Evolutionary conservation across 1,140 invertebrate genomes (phyloP), one percentile per base, ranked within the genome.

Genomic region (Anastrepha obliqua): DNA sequence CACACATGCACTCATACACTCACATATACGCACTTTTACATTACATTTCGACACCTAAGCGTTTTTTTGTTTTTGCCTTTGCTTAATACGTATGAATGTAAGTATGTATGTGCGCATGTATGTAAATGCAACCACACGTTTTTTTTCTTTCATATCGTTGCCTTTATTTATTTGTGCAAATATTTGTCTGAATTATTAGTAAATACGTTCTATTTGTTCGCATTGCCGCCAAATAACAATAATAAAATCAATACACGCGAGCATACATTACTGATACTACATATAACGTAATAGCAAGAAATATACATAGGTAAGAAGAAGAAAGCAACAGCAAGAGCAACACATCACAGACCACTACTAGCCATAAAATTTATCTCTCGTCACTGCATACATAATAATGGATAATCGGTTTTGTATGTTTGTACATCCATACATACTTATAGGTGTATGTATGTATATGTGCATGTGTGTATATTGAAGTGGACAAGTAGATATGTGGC

Each of bases 361-460:
- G 44, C 39, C 70, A 74, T n/a, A 74, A 74, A 15, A 47, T 74
- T 51, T n/a, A 70, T 42, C 65, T 39, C 20, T 3, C 20, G 44
- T 44, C 70, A 74, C 2, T n/a, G 70, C 70, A 17, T 74, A 74
- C 47, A 47, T 74, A 74, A 74, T 74, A 74, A 74, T 74, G 70
- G 70, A 74, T 74, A 74, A 74, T 74, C 44, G 44, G n/a, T 74
- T 42, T 70, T 29, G 29, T 29, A 29, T 29, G 29, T 29, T 29
- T 29, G 29, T 29, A 29, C 29, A 29, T 29, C 4, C 15, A 15
- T 74, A 7, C 29, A 42, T 9, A 67, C 13, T 67, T 67, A 20
- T 29, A 1, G 7, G 65, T 51, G 42, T 29, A 74, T 11, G 47
- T 2, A 74, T 51, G 42, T 11, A 11, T 42, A n/a, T 6, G 2